A percentile compares a stretch with the other conserved stretches of the same genome.
phyloP scores from a whole-genome alignment of 2,888 invertebrate species.

The Stenotaenia linearis region DNA sequence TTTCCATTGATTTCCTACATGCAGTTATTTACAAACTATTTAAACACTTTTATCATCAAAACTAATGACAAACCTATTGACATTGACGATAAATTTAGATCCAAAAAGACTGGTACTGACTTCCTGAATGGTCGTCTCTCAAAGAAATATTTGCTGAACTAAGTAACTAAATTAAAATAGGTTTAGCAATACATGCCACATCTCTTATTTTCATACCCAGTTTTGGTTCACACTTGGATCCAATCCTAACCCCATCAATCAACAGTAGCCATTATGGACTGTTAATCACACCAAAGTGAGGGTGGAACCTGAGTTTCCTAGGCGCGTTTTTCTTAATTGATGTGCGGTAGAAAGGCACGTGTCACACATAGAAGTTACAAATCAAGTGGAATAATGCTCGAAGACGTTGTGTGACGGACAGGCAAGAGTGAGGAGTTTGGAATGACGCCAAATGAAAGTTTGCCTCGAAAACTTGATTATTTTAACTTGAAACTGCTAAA shows the following conservation, averaged over 20 bases:
- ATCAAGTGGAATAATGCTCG: not conserved
- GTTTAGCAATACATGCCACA: not conserved
- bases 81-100: too few relatives aligned
- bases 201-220: not conserved
- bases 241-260: not conserved
- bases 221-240: not conserved
- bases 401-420: constrained; percentile 8
- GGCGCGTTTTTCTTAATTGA: not conserved
- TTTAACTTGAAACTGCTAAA: not conserved
- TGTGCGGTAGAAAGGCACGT: not conserved
- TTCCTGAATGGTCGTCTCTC: too few relatives aligned
- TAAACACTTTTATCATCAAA: too few relatives aligned
- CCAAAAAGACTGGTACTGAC: too few relatives aligned
- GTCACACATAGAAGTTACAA: not conserved
- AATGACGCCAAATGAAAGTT: not conserved
- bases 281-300: constrained; percentile 11
- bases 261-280: not conserved
- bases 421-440: not conserved
- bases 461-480: not conserved
- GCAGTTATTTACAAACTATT: too few relatives aligned
- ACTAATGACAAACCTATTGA: too few relatives aligned
- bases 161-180: too few relatives aligned
- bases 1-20: too few relatives aligned
- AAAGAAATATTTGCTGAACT: too few relatives aligned
- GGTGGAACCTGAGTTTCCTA: not conserved